Percentiles rank a stretch among this genome's conserved stretches.
phyloP scores from a whole-genome alignment of 53 echinoderm and acorn worm species.

The Paracentrotus lividus region DNA sequence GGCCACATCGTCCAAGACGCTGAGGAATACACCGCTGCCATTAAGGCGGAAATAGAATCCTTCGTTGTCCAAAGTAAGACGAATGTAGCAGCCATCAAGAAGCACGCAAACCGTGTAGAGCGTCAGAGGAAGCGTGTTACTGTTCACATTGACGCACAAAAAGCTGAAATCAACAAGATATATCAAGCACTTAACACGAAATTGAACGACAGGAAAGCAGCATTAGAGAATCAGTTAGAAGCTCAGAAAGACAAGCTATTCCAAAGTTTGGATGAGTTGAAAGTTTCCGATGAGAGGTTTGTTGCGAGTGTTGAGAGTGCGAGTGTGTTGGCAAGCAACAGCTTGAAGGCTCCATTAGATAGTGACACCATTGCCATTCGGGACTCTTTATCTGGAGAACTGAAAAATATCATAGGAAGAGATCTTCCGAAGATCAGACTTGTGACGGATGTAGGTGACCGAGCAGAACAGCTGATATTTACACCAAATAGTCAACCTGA shows the following conservation, averaged over 20 bases:
- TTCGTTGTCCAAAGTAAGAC: not conserved
- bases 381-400: not conserved
- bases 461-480: not conserved
- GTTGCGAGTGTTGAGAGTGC: not conserved
- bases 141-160: not conserved
- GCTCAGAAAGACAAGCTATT: not conserved
- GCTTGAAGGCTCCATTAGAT: not conserved
- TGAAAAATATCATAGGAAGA: not conserved
- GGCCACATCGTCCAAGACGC: not conserved
- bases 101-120: not conserved
- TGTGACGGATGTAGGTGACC: not conserved
- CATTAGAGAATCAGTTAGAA: not conserved
- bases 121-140: not conserved
- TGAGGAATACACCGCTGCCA: not conserved
- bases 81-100: not conserved
- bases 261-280: not conserved
- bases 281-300: not conserved
- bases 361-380: not conserved
- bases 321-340: not conserved
- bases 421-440: not conserved
- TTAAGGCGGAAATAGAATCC: not conserved
- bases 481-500: not conserved
- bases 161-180: not conserved
- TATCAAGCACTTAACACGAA: not conserved
- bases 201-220: not conserved